Conservation (phyloP, 1,140 invertebrate genomes). For the Zaprionus vittiger region DNA sequence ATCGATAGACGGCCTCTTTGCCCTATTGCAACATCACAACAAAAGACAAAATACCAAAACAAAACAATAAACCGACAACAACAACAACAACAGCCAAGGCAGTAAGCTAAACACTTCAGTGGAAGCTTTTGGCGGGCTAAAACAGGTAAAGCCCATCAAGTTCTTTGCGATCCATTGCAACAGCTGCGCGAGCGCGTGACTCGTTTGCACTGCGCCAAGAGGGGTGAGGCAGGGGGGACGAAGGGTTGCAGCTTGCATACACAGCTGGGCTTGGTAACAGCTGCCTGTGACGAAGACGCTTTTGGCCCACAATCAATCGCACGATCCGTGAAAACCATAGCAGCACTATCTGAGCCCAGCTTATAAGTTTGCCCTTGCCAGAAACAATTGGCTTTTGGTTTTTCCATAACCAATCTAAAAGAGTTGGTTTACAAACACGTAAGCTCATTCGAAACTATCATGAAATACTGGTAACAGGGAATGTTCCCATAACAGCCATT, state of each 20-base stretch:
- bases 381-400: background rate
- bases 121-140: slow-evolving; percentile 28
- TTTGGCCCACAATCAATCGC: background rate
- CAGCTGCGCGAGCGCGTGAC: slow-evolving; percentile 49
- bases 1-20: slow-evolving; percentile 17
- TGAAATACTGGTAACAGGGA: no score
- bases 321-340: background rate
- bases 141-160: slow-evolving; percentile 50
- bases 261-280: slow-evolving; percentile 1
- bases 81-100: slow-evolving; percentile 17
- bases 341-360: background rate
- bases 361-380: background rate
- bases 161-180: slow-evolving; percentile 32
- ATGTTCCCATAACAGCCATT: no score
- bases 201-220: slow-evolving; percentile 11
- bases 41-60: slow-evolving; percentile 10
- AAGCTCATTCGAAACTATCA: background rate
- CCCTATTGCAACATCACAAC: slow-evolving; percentile 12
- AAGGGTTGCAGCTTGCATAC: background rate
- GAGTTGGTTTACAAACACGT: background rate
- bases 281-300: background rate
- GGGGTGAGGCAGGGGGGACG: background rate
- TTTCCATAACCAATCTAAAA: background rate
- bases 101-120: background rate
- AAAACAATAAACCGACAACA: slow-evolving; percentile 18